These are phyloP conservation scores for Euglossa dilemma DNA, from an alignment of 1,140 invertebrate genomes.

Conservation along the genomic window DNA sequence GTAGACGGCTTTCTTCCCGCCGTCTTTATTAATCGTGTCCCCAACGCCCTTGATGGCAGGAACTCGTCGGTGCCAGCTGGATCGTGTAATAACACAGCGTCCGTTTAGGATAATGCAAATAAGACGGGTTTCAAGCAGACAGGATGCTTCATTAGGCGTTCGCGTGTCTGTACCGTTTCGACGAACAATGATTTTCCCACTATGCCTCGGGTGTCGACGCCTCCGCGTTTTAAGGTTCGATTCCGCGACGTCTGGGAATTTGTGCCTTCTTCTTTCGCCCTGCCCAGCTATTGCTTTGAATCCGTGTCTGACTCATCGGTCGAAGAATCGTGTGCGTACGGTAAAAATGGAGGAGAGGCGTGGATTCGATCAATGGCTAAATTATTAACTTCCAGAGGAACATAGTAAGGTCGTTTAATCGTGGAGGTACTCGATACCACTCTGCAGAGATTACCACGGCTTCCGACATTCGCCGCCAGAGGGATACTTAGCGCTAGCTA, in stretches of 20 bases:
- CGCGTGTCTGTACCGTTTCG: background rate
- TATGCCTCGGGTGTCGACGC: background rate
- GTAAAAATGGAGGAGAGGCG: no score
- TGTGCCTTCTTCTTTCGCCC: background rate
- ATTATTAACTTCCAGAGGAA: no score
- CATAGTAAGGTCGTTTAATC: background rate
- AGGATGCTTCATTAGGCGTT: constrained; percentile 16
- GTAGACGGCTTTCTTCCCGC: background rate
- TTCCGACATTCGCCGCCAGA: no score
- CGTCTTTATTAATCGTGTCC: constrained; percentile 13
- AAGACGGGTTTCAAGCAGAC: background rate
- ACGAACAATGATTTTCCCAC: constrained; percentile 17
- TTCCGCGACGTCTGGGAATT: background rate
- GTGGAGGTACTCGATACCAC: background rate
- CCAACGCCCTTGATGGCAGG: constrained; percentile 10
- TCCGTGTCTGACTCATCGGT: background rate
- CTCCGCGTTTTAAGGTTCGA: background rate
- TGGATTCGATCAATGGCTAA: no score
- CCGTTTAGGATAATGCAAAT: constrained; percentile 14
- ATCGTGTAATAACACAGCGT: constrained; percentile 18
- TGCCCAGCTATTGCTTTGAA: background rate
- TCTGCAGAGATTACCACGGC: background rate
- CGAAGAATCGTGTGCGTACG: no score
- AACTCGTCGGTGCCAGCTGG: background rate
- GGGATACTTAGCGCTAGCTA: no score